These are phyloP conservation scores for Sinonovacula constricta DNA, from an alignment of 1,140 invertebrate genomes.

Conservation along the genomic window DNA sequence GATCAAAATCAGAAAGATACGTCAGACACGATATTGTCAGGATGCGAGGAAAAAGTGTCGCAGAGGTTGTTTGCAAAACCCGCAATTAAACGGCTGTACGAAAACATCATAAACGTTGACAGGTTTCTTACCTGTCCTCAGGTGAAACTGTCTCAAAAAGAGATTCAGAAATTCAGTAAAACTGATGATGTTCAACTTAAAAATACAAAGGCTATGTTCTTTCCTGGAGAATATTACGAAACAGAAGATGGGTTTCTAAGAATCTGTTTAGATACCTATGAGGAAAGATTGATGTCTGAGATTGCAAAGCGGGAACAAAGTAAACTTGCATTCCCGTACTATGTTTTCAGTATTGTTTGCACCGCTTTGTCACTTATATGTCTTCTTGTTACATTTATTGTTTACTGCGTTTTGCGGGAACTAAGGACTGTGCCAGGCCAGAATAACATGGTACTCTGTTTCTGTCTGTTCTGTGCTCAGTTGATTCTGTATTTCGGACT, in stretches of 20 bases:
- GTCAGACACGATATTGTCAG: too few species aligned
- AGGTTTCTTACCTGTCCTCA: conserved; percentile 9
- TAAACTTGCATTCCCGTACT: background rate
- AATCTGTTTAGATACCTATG: conserved; percentile 4
- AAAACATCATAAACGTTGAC: background rate
- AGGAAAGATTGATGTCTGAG: background rate
- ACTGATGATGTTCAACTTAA: background rate
- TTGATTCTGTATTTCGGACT: conserved; percentile 75
- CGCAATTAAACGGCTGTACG: too few species aligned
- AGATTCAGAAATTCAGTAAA: background rate
- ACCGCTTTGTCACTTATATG: conserved; percentile 76
- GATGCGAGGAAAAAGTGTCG: too few species aligned
- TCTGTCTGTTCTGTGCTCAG: conserved; percentile 77
- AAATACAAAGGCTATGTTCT: background rate
- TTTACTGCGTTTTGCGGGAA: conserved; percentile 74
- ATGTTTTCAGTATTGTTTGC: conserved; percentile 45
- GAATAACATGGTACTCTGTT: conserved; percentile 77
- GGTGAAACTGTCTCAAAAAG: background rate
- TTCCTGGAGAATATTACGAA: background rate
- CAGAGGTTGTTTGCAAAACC: too few species aligned
- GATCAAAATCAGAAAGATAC: too few species aligned
- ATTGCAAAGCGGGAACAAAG: background rate
- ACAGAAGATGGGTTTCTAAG: background rate
- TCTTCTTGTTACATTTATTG: conserved; percentile 74
- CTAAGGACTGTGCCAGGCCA: conserved; percentile 78